Percentiles rank a stretch among this genome's conserved stretches.
phyloP scores from a whole-genome alignment of 1,140 invertebrate genomes.

The Gryllus bimaculatus region DNA sequence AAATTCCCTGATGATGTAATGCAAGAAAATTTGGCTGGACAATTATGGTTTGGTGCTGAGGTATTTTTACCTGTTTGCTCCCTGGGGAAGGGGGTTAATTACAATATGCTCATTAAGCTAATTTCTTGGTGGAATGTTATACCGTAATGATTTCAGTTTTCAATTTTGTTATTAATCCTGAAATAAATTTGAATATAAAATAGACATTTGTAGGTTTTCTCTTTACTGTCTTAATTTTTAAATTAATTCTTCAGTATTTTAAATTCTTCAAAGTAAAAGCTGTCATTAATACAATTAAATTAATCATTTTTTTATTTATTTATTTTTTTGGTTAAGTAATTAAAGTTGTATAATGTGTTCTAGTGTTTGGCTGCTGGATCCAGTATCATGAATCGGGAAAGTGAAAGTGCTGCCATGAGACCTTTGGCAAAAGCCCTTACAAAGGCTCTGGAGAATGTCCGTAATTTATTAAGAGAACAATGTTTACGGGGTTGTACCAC shows the following conservation, averaged over 20 bases:
- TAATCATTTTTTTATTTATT: no score
- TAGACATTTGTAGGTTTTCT: no score
- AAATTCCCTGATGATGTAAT: slow-evolving; percentile 98
- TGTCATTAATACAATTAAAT: no score
- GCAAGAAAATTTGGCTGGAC: slow-evolving; percentile 93
- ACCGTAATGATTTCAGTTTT: no score
- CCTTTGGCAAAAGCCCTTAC: slow-evolving; percentile 91
- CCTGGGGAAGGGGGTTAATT: background rate
- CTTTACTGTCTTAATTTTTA: no score
- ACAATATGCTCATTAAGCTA: no score
- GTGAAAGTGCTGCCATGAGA: slow-evolving; percentile 91
- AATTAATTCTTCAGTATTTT: no score
- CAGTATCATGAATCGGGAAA: slow-evolving; percentile 92
- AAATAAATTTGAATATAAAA: no score
- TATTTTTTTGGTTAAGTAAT: no score
- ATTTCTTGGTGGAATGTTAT: no score
- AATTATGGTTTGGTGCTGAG: slow-evolving; percentile 99
- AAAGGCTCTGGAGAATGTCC: slow-evolving; percentile 84
- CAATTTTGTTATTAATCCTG: no score
- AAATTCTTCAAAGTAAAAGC: no score
- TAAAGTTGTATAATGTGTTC: slow-evolving; percentile 24
- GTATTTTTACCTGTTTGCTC: slow-evolving; percentile 36
- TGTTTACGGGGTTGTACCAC: slow-evolving; percentile 35
- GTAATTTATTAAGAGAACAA: slow-evolving; percentile 80
- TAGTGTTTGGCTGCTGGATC: slow-evolving; percentile 83